Evolutionary conservation across 2,888 invertebrate genomes (phyloP).

Genomic region (Dryobotodes eremita): DNA sequence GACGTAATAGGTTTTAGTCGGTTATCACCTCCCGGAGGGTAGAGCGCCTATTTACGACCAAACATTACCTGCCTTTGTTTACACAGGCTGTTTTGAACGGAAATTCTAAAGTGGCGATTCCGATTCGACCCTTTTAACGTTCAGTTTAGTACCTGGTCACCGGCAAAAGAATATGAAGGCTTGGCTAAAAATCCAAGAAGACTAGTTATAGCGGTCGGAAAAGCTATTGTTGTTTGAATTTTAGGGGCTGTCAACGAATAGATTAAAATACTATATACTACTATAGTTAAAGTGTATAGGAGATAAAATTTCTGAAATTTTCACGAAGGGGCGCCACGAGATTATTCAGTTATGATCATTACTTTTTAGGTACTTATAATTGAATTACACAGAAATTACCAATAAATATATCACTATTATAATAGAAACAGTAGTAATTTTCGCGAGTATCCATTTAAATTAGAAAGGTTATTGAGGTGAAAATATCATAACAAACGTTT

Average conservation of each 20-base stretch:
- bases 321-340: neutral
- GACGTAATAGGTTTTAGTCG: slow-evolving; percentile 39
- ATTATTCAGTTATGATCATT: neutral
- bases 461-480: neutral
- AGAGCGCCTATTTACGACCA: slow-evolving; percentile 13
- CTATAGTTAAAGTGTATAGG: neutral
- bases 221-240: neutral
- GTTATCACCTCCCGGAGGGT: slow-evolving; percentile 19
- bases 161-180: neutral
- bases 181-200: neutral
- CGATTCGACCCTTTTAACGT: neutral
- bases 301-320: neutral
- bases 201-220: neutral
- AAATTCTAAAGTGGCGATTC: neutral
- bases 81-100: neutral
- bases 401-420: neutral
- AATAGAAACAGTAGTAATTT: neutral
- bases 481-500: neutral
- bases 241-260: neutral
- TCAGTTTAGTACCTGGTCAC: neutral
- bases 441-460: neutral
- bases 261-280: neutral
- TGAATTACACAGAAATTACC: neutral
- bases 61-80: slow-evolving; percentile 26
- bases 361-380: neutral